Evolutionary conservation across 2,888 invertebrate genomes (phyloP), one percentile per base, ranked within the genome.

Genomic region (Plagodis dolabraria): DNA sequence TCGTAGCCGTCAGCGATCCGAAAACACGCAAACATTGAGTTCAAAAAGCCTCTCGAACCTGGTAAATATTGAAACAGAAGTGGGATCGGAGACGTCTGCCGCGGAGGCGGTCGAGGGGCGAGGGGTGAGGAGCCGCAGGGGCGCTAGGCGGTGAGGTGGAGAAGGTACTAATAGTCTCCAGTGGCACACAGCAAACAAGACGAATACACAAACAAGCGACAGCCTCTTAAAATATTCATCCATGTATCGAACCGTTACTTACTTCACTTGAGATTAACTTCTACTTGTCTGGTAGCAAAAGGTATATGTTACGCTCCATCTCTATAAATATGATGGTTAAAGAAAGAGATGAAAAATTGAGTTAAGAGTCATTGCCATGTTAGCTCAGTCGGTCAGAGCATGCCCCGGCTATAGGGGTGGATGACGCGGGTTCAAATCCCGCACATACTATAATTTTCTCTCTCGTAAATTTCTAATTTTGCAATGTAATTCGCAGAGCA

Each of bases 41-140:
- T 91, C 90, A 90, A 91, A 92, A 92, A 91, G 92, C 88, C 91
- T 90, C 91, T 90, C 87, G 88, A 87, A 91, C 85, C 83, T 85
- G 85, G 92, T 92, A 92, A 92, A 92, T 92, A 92, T 92, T 92
- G 92, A 89, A 92, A 86, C 87, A 91, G 92, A 89, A 89, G 89
- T 88, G 89, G 89, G 89, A 91, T 90, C 86, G 87, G 84, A 88
- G 89, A 85, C 86, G 87, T 87, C 89, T 82, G 82, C 75, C 77
- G 75, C 75, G 73, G 70, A 72, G 71, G 76, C 63, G 68, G 73
- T 65, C 65, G 71, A 62, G 58, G 67, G 64, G 65, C 7, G 10
- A 43, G 60, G 65, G 61, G 60, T 65, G 65, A 60, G 73, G 60
- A n/a, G n/a, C n/a, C n/a, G 66, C 60, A 69, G 59, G 57, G 51